Percentiles rank a stretch among this genome's conserved stretches.
phyloP scores from a whole-genome alignment of 2,797 vertebrate genomes.

The Brachymystax lenok region DNA sequence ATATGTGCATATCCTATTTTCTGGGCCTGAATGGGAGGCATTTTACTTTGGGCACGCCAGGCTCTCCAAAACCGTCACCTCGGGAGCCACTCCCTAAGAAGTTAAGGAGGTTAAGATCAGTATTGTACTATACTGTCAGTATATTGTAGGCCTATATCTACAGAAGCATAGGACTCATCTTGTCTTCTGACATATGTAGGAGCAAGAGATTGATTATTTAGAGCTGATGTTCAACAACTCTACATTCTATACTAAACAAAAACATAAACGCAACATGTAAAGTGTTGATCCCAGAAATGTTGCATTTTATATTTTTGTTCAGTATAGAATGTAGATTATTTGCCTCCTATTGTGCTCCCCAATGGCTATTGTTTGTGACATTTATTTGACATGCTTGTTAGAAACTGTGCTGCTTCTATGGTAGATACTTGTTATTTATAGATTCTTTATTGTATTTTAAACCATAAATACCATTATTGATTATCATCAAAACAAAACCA shows the following conservation, averaged over 20 bases:
- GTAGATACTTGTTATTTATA: slow-evolving; percentile 29
- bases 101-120: no score
- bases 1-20: no score
- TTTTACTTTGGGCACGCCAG: no score
- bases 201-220: slow-evolving; percentile 25
- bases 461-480: slow-evolving; percentile 15
- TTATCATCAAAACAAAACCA: slow-evolving; percentile 19
- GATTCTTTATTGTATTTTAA: slow-evolving; percentile 20
- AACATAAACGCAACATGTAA: no score
- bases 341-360: slow-evolving; percentile 34
- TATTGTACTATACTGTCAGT: not conserved
- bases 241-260: slow-evolving; percentile 24
- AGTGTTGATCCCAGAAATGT: no score
- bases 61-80: no score
- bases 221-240: slow-evolving; percentile 37
- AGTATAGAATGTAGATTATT: not conserved
- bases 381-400: slow-evolving; percentile 27
- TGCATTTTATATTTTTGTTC: no score
- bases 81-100: no score
- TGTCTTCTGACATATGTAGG: slow-evolving; percentile 26
- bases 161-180: not conserved
- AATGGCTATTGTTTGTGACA: slow-evolving; percentile 29
- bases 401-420: no score
- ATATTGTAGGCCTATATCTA: not conserved
- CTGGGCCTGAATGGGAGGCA: no score